phyloP scores from a whole-genome alignment of 1,140 invertebrate species.

The Plutomurus gul region DNA sequence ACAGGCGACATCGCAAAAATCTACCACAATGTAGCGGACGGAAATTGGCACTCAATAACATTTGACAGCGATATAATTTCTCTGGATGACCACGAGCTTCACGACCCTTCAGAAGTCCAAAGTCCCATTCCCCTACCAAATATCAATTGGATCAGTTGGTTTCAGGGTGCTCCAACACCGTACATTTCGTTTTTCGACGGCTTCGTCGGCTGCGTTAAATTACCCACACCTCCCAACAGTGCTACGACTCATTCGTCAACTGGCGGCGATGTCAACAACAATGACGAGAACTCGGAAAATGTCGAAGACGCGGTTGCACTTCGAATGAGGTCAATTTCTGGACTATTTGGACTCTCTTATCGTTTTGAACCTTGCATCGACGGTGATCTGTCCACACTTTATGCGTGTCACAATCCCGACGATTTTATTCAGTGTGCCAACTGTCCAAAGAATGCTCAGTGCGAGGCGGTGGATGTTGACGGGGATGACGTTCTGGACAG shows the following conservation, averaged over 20 bases:
- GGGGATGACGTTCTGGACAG: background rate
- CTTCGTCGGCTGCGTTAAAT: constrained; percentile 49
- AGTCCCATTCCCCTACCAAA: background rate
- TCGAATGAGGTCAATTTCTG: background rate
- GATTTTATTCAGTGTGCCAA: constrained; percentile 43
- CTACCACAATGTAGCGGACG: constrained; percentile 44
- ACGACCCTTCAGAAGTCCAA: background rate
- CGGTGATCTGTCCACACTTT: constrained; percentile 3
- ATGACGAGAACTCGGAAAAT: background rate
- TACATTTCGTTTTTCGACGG: constrained; percentile 49
- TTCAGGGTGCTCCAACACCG: background rate
- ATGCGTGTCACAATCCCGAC: constrained; percentile 39
- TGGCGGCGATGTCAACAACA: background rate
- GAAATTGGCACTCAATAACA: constrained; percentile 47
- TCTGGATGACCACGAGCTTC: background rate
- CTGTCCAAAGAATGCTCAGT: constrained; percentile 14
- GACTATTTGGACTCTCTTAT: constrained; percentile 12
- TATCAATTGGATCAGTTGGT: background rate
- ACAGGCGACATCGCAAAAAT: background rate
- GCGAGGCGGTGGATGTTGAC: background rate
- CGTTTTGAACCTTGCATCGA: constrained; percentile 40
- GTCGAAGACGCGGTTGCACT: background rate
- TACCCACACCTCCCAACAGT: background rate
- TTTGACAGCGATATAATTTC: constrained; percentile 41
- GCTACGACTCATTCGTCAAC: too few relatives aligned